Percentiles rank a stretch among this genome's conserved stretches.
Evolutionary conservation across 2,113 vertebrate species (phyloP).

Genomic region (Vombatus ursinus): DNA sequence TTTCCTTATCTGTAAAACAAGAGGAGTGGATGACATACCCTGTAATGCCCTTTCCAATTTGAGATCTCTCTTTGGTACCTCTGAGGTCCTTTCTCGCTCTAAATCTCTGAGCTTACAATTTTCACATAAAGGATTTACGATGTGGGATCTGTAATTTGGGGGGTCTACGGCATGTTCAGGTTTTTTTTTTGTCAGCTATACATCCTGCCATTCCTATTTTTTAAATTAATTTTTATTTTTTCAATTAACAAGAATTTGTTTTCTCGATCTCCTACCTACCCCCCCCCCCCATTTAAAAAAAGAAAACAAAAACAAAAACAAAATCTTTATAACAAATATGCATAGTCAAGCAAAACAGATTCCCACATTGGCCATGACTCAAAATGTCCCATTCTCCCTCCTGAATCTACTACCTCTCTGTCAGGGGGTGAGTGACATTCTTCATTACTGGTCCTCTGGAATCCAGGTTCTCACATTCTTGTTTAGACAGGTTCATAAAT

Average conservation of each 20-base stretch:
- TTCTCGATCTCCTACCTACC: neutral
- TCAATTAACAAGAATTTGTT: neutral
- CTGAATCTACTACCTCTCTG: neutral
- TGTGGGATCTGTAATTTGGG: neutral
- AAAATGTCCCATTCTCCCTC: neutral
- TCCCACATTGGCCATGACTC: neutral
- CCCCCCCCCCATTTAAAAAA: neutral
- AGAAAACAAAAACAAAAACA: neutral
- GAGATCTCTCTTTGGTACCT: neutral
- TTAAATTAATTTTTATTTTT: neutral
- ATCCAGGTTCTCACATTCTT: neutral
- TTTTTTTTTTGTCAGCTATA: neutral
- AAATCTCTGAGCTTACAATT: neutral
- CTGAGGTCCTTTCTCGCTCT: neutral
- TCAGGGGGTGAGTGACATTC: neutral
- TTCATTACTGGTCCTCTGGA: neutral
- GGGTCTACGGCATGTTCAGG: neutral
- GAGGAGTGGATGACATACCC: neutral
- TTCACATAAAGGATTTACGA: neutral
- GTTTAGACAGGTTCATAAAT: neutral
- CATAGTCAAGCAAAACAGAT: neutral
- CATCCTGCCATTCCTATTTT: neutral
- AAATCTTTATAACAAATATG: neutral
- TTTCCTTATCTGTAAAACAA: neutral
- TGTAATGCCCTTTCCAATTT: neutral